These are phyloP conservation scores for Alcis repandata DNA, from an alignment of 2,888 invertebrate genomes.

Conservation along the genomic window DNA sequence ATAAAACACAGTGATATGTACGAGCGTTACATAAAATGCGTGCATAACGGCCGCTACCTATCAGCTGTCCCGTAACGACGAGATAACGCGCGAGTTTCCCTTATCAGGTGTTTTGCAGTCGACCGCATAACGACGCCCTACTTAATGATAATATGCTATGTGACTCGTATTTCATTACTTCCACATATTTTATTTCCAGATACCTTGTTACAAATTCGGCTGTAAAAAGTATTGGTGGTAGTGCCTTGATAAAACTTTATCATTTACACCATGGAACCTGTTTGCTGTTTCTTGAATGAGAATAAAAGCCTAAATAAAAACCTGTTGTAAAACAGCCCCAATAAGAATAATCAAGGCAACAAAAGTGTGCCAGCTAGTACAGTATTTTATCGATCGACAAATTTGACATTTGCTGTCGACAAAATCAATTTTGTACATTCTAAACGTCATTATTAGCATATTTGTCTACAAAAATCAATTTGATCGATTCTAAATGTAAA, in stretches of 20 bases:
- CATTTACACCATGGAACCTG: constrained; percentile 13
- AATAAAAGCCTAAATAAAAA: constrained; percentile 28
- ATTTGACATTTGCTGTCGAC: too few species aligned
- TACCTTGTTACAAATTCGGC: neutral
- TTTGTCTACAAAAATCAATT: too few species aligned
- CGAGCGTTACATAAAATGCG: constrained; percentile 31
- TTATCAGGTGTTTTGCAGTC: constrained; percentile 20
- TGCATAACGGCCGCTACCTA: constrained; percentile 11
- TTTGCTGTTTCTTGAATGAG: constrained; percentile 31
- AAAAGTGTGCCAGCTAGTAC: constrained; percentile 4
- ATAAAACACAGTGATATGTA: constrained; percentile 29
- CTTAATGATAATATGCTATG: neutral
- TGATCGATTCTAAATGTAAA: too few species aligned
- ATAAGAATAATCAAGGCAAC: constrained; percentile 2
- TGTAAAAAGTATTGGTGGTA: neutral
- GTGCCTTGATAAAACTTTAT: constrained; percentile 20
- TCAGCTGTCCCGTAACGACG: constrained; percentile 23
- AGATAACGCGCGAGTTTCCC: constrained; percentile 32
- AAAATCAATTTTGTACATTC: too few species aligned
- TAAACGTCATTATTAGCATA: too few species aligned
- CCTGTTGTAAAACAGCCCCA: constrained; percentile 18
- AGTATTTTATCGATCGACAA: too few species aligned
- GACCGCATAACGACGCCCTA: constrained; percentile 1
- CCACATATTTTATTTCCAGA: too few species aligned
- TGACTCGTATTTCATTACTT: too few species aligned